Base-by-base conservation (phyloP, 92 coral and sea anemone species). In the Palythoa grandiflora region DNA sequence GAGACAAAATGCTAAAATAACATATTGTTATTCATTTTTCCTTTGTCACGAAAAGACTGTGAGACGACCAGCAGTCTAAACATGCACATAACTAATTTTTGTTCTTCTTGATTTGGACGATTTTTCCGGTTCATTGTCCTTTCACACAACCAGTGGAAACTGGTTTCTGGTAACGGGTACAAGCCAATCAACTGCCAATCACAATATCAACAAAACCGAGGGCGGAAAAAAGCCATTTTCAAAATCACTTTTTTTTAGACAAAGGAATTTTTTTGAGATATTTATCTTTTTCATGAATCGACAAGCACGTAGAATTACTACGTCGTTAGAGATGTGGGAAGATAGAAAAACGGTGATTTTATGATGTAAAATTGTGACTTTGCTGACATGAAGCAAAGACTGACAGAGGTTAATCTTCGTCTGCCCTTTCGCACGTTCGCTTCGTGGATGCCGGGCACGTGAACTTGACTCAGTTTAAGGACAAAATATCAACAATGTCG, bases 241-340 rank as follows among this genome's bases (percentile, higher is more conserved):
- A 59, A 13, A 12, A 14, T 15, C 3, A 13, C 16, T 11, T 11
- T 17, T n/a, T 59, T 63, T 17, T 3, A 17, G 7, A 3, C 70
- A 4, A 17, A 16, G 3, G 20, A 63, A 3, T 9, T 17, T 2
- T 12, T n/a, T 63, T 21, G 6, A 63, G 86, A 81, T 81, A 57
- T 81, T 65, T 20, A 63, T 68, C 74, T 80, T 65, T 12, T 50
- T 54, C 65, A 19, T 13, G 21, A 20, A 52, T 48, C 28, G 60
- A 80, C 59, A n/a, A 14, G 44, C 38, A 38, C 48, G 57, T 19
- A 6, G 21, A 38, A 10, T 40, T 47, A 3, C 73, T 40, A 28
- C 36, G 14, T 80, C 14, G 86, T 81, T 61, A 6, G 61, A 81
- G 86, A 81, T 81, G 86, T 81, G 86, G 86, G 44, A 19, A 81